Conservation (phyloP, 2,797 vertebrate genomes). For the Pseudochaenichthys georgianus region DNA sequence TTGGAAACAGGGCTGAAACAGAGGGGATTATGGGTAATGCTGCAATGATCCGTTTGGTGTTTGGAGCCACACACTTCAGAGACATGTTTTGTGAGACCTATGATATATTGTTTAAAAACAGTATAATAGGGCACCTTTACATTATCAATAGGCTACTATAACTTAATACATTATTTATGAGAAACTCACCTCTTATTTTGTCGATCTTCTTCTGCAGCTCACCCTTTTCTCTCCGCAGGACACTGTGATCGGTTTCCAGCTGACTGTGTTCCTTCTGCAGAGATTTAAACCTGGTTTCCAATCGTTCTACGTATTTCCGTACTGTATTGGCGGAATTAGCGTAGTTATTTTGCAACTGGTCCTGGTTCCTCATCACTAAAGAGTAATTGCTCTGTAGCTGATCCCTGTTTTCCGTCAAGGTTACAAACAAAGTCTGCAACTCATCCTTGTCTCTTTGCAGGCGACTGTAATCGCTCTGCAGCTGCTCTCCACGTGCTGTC, state of each 20-base stretch:
- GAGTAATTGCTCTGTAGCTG: slow-evolving; percentile 18
- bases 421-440: too few relatives aligned
- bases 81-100: too few relatives aligned
- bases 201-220: slow-evolving; percentile 8
- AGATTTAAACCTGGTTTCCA: slow-evolving; percentile 4
- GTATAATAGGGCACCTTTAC: too few relatives aligned
- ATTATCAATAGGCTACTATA: too few relatives aligned
- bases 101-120: too few relatives aligned
- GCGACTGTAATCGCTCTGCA: too few relatives aligned
- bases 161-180: background rate
- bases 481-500: too few relatives aligned
- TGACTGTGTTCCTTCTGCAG: slow-evolving; percentile 9
- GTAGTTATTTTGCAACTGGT: slow-evolving; percentile 12
- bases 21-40: too few relatives aligned
- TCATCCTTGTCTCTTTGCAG: too few relatives aligned
- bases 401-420: background rate
- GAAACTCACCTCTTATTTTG: slow-evolving; percentile 30
- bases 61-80: too few relatives aligned
- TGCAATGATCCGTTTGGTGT: too few relatives aligned
- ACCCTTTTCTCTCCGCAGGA: background rate
- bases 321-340: background rate
- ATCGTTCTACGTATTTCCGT: slow-evolving; percentile 8
- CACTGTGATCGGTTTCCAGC: slow-evolving; percentile 24
- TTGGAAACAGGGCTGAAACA: too few relatives aligned
- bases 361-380: slow-evolving; percentile 1